These are phyloP conservation scores for Ectemnius cavifrons DNA, from an alignment of 2,888 invertebrate species.

Conservation along the genomic window DNA sequence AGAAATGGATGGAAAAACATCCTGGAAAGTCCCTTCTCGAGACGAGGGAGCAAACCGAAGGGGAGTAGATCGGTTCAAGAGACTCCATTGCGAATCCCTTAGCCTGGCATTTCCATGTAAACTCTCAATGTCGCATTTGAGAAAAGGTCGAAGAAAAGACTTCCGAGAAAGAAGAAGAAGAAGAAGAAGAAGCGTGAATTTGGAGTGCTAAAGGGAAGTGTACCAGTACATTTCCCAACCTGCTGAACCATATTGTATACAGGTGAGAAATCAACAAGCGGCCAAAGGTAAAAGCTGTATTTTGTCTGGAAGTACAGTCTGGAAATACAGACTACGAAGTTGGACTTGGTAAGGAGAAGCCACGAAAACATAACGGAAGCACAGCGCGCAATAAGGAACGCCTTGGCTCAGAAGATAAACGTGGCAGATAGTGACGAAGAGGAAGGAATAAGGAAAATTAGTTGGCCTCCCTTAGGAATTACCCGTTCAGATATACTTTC, in stretches of 20 bases:
- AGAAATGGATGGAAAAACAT: conserved; percentile 9
- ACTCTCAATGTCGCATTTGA: conserved; percentile 8
- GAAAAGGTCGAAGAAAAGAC: not conserved
- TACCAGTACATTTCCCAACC: not conserved
- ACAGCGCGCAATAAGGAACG: conserved; percentile 1
- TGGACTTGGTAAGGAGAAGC: conserved; percentile 6
- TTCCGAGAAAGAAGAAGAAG: conserved; percentile 3
- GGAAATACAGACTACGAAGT: not conserved
- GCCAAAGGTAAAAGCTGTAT: too few relatives aligned
- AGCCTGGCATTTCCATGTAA: conserved; percentile 10
- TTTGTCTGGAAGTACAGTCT: not conserved
- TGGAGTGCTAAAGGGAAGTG: not conserved
- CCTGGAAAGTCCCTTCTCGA: not conserved
- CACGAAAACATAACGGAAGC: conserved; percentile 7
- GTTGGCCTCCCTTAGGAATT: not conserved
- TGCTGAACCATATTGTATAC: too few relatives aligned
- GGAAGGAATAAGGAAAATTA: conserved; percentile 4
- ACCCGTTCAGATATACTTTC: not conserved
- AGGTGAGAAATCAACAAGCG: too few relatives aligned
- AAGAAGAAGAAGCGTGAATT: conserved; percentile 5
- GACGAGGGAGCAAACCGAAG: not conserved
- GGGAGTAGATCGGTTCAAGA: not conserved
- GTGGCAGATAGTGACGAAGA: conserved; percentile 25
- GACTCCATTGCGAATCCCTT: not conserved
- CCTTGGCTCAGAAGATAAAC: not conserved